These are phyloP conservation scores for Novumbra hubbsi DNA, from an alignment of 2,797 vertebrate species.

Conservation along the genomic window DNA sequence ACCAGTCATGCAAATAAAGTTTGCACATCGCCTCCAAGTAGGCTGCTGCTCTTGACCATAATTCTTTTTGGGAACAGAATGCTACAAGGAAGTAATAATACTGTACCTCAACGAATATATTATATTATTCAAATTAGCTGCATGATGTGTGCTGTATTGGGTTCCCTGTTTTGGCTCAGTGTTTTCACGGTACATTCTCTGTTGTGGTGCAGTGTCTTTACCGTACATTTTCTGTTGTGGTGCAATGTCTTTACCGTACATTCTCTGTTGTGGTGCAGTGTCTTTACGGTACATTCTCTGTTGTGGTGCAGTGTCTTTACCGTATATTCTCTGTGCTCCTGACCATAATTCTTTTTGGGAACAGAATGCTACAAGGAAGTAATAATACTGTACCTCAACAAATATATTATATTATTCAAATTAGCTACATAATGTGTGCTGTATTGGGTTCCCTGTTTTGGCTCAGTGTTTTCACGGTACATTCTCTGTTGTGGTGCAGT, in stretches of 20 bases:
- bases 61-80: neutral
- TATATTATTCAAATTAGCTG: neutral
- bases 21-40: neutral
- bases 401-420: neutral
- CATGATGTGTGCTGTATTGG: neutral
- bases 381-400: neutral
- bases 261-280: neutral
- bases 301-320: neutral
- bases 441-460: neutral
- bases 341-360: neutral
- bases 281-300: neutral
- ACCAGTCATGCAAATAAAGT: too few species aligned
- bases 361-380: too few species aligned
- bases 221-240: too few species aligned
- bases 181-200: too few species aligned
- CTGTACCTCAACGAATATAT: neutral
- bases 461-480: too few species aligned
- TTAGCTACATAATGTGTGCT: neutral
- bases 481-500: too few species aligned
- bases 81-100: neutral
- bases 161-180: neutral
- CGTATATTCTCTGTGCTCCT: neutral
- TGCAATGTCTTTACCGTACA: too few species aligned
- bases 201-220: too few species aligned
- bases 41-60: neutral